Evolutionary conservation across 2,113 vertebrate species (phyloP).

Genomic region (Hippocampus abdominalis): DNA sequence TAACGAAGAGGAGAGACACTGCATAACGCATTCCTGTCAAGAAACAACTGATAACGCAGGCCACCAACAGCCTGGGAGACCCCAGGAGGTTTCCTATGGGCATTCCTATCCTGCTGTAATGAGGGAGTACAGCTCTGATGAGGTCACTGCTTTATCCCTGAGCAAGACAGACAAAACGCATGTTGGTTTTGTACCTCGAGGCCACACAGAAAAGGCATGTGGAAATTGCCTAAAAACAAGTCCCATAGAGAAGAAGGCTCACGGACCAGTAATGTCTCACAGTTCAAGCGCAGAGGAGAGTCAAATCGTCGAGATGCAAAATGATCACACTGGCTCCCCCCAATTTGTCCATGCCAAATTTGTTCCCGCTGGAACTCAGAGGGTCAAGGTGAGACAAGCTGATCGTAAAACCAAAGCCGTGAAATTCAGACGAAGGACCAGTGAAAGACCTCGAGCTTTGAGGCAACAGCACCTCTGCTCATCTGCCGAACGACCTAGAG

Average conservation of each 20-base stretch:
- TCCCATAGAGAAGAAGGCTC: conserved; percentile 30
- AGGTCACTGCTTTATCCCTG: conserved; percentile 32
- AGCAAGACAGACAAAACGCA: conserved; percentile 31
- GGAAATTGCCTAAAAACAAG: conserved; percentile 23
- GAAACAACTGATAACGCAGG: conserved; percentile 28
- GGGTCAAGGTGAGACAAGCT: conserved; percentile 70
- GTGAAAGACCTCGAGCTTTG: conserved; percentile 60
- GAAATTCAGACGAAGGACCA: conserved; percentile 73
- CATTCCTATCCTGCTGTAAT: conserved; percentile 41
- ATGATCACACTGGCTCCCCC: conserved; percentile 20
- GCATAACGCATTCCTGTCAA: conserved; percentile 35
- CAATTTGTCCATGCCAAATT: conserved; percentile 77
- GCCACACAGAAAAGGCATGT: conserved; percentile 25
- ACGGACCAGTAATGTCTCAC: conserved; percentile 31
- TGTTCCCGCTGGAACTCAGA: conserved; percentile 73
- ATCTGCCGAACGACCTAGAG: conserved; percentile 61
- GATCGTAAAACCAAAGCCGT: conserved; percentile 76
- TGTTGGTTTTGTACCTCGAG: conserved; percentile 20
- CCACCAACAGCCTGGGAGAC: conserved; percentile 25
- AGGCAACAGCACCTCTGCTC: conserved; percentile 59
- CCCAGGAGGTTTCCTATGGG: conserved; percentile 31
- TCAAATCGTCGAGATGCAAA: conserved; percentile 37
- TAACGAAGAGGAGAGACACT: conserved; percentile 42
- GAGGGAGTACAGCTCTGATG: conserved; percentile 46
- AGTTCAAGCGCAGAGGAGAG: conserved; percentile 50